A percentile compares a stretch with the other conserved stretches of the same genome.
Evolutionary conservation across 2,888 invertebrate genomes (phyloP).

Genomic region (Dolichomitus sp.): DNA sequence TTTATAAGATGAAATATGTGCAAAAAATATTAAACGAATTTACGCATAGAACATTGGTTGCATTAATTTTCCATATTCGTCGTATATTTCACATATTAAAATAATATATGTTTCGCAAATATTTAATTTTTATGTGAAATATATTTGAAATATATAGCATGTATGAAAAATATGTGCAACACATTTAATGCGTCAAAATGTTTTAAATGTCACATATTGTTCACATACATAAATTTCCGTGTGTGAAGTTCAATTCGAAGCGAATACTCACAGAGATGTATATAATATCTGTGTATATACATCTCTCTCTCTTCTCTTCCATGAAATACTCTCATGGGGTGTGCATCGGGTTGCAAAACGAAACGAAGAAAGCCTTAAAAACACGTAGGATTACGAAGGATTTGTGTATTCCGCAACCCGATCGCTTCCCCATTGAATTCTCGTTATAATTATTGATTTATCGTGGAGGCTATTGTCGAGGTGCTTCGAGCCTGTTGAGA

Average conservation of each 20-base stretch:
- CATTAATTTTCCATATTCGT: no score
- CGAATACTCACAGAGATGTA: neutral
- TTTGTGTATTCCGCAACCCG: conserved; percentile 30
- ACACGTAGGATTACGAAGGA: conserved; percentile 12
- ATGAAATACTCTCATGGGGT: conserved; percentile 24
- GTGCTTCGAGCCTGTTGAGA: conserved; percentile 26
- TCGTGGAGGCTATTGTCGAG: conserved; percentile 10
- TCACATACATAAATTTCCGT: no score
- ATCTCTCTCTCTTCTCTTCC: conserved; percentile 14
- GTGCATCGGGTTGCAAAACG: conserved; percentile 28
- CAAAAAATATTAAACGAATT: no score
- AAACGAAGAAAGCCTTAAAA: conserved; percentile 38
- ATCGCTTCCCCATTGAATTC: conserved; percentile 10
- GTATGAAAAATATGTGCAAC: no score
- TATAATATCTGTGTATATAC: neutral
- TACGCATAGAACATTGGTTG: no score
- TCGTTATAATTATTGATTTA: conserved; percentile 29
- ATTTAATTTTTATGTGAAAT: no score
- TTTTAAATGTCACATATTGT: no score
- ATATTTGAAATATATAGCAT: no score
- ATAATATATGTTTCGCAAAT: no score
- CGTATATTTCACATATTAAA: no score
- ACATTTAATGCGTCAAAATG: no score
- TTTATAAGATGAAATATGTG: no score
- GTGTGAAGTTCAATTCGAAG: neutral